Percentiles rank a stretch among this genome's conserved stretches.
phyloP scores from a whole-genome alignment of 2,797 vertebrate genomes.

The Pelobates cultripes region DNA sequence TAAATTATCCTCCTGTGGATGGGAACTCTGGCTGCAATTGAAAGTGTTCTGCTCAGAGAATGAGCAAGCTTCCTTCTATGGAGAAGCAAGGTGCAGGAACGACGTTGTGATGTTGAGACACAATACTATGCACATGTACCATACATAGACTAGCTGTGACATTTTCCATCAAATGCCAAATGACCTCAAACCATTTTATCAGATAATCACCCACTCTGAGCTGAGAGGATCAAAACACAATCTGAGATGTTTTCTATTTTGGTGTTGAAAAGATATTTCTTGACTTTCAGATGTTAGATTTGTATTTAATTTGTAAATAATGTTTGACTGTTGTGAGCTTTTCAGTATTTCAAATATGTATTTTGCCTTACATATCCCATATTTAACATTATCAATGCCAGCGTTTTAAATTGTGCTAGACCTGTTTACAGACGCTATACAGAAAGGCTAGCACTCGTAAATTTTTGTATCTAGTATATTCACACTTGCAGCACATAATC shows the following conservation, averaged over 20 bases:
- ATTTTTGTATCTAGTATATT: not conserved
- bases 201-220: constrained; percentile 57
- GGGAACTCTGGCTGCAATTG: constrained; percentile 63
- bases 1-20: constrained; percentile 75
- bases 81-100: constrained; percentile 59
- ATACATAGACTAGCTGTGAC: constrained; percentile 65
- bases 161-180: constrained; percentile 66
- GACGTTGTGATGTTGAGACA: constrained; percentile 61
- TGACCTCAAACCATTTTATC: constrained; percentile 23
- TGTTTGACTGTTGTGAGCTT: constrained; percentile 69
- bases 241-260: constrained; percentile 1
- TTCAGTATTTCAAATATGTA: constrained; percentile 71
- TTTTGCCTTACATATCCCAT: constrained; percentile 72
- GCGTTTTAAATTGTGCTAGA: constrained; percentile 62
- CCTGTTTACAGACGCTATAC: constrained; percentile 67
- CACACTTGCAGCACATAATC: not conserved
- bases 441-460: not conserved
- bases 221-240: not conserved
- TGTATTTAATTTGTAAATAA: constrained; percentile 69
- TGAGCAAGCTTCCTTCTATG: constrained; percentile 63
- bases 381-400: constrained; percentile 69
- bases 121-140: constrained; percentile 77
- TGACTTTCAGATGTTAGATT: constrained; percentile 50
- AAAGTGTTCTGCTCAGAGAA: not conserved
- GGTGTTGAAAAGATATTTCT: not conserved